Conservation (phyloP, 1,140 invertebrate genomes). For the Mycetomoellerius zeteki region DNA sequence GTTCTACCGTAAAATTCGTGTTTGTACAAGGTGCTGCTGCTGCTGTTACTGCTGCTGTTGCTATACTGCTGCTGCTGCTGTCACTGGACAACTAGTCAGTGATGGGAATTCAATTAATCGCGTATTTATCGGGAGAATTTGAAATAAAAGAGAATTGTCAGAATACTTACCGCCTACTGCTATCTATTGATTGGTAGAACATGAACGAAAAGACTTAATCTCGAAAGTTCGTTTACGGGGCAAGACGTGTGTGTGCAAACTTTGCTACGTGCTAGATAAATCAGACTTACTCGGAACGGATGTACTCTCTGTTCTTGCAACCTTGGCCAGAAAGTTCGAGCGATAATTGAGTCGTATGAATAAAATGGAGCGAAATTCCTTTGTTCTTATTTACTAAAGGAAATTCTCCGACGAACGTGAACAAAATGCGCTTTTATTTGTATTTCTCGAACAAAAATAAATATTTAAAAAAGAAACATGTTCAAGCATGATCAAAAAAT, state of each 20-base stretch:
- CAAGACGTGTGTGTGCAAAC: constrained; percentile 41
- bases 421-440: background rate
- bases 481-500: background rate
- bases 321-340: constrained; percentile 56
- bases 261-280: constrained; percentile 41
- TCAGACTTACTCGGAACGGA: constrained; percentile 19
- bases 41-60: constrained; percentile 4
- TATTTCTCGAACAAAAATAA: background rate
- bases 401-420: background rate
- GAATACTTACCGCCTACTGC: constrained; percentile 47
- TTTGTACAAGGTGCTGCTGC: constrained; percentile 55
- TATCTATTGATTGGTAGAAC: constrained; percentile 53
- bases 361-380: constrained; percentile 23
- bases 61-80: background rate
- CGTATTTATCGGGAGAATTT: constrained; percentile 40
- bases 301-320: constrained; percentile 33
- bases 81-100: background rate
- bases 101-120: constrained; percentile 60
- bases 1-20: constrained; percentile 44
- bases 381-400: constrained; percentile 35
- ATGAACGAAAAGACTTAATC: constrained; percentile 52
- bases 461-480: background rate
- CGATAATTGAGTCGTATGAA: constrained; percentile 58
- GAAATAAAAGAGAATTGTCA: constrained; percentile 25
- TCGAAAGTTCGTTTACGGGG: constrained; percentile 29